Percentiles rank a stretch among this genome's conserved stretches.
These are phyloP conservation scores for Carapus acus DNA, from an alignment of 2,797 vertebrate species.

Conservation along the genomic window DNA sequence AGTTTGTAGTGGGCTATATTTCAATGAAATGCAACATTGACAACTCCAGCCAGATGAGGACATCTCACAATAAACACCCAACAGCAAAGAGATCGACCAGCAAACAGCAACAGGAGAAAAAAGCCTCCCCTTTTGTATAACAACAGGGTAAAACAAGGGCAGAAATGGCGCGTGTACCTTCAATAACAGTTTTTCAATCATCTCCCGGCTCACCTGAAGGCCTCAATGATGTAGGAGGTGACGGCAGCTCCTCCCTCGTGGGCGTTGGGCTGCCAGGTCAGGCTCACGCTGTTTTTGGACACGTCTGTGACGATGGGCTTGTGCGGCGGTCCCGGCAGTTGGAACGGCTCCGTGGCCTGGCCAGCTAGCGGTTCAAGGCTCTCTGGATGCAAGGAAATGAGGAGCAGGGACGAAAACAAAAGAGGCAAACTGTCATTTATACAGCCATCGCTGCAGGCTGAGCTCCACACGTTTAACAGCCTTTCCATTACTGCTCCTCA, in stretches of 20 bases:
- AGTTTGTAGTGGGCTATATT: too few species aligned
- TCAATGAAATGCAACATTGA: too few species aligned
- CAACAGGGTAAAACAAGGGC: too few species aligned
- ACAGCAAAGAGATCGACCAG: too few species aligned
- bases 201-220: constrained; percentile 83
- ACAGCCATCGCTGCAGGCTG: constrained; percentile 12
- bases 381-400: constrained; percentile 43
- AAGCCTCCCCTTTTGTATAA: too few species aligned
- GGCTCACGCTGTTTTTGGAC: constrained; percentile 84
- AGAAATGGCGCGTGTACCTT: too few species aligned
- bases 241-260: constrained; percentile 71
- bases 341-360: constrained; percentile 65
- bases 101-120: too few species aligned
- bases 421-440: constrained; percentile 21
- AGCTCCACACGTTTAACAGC: constrained; percentile 25
- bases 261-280: constrained; percentile 86
- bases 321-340: constrained; percentile 83
- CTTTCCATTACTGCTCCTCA: background rate
- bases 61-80: too few species aligned
- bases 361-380: constrained; percentile 37
- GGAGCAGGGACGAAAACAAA: too few species aligned
- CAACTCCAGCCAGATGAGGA: too few species aligned
- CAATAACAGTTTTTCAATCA: too few species aligned
- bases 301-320: constrained; percentile 85
- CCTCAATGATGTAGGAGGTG: constrained; percentile 92